Conservation (phyloP, 2,113 vertebrate genomes). For the Microtus oregoni region DNA sequence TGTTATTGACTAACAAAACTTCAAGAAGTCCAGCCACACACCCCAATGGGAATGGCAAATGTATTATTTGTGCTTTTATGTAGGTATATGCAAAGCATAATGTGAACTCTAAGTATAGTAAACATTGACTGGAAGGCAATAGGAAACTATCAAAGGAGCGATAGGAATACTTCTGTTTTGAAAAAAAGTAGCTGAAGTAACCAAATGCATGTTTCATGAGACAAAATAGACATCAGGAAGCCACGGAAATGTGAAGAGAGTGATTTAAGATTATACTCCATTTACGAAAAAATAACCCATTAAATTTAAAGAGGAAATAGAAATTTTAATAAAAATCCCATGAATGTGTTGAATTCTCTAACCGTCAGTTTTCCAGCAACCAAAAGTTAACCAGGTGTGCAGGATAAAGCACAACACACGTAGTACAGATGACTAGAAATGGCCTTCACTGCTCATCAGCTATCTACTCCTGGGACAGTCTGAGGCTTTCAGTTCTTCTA, state of each 20-base stretch:
- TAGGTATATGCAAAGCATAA: neutral
- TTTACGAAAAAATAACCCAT: neutral
- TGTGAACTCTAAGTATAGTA: neutral
- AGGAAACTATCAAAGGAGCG: neutral
- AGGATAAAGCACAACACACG: neutral
- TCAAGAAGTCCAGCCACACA: neutral
- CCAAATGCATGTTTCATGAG: neutral
- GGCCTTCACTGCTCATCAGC: neutral
- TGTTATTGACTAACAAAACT: neutral
- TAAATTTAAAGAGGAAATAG: neutral
- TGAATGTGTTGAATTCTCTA: neutral
- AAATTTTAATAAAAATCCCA: neutral
- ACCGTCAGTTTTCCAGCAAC: neutral
- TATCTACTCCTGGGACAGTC: neutral
- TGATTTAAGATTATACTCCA: neutral
- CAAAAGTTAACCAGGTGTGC: neutral
- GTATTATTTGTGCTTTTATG: neutral
- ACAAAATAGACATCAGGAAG: neutral
- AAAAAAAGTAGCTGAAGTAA: neutral
- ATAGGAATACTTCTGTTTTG: neutral
- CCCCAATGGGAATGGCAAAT: neutral
- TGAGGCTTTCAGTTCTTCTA: neutral
- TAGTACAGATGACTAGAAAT: neutral
- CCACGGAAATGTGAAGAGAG: neutral
- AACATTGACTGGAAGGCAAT: neutral